Base-by-base conservation (phyloP, 2,113 vertebrate species). In the Zeus faber region DNA sequence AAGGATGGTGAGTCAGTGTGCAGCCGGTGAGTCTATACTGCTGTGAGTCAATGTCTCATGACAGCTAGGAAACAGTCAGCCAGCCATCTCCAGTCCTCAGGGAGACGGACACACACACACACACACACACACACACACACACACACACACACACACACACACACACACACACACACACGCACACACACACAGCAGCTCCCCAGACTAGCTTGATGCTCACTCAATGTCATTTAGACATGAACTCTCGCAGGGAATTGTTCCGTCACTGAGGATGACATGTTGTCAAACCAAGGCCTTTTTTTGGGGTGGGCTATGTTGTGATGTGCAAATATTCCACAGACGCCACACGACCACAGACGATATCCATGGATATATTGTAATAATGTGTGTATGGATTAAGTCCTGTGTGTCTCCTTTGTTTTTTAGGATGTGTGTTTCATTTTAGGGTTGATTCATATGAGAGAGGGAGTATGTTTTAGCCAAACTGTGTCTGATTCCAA, bases 181-280 rank as follows among this genome's bases (percentile, higher is more conserved):
- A 17, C 39, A 41, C n/a, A 17, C 39, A 41, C n/a, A 41, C 39
- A 41, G 2, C 11, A n/a, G 10, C 10, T 16, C 1, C 37, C 0
- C 51, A 67, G 45, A 65, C 61, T 43, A 54, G 51, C 54, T 62
- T 60, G 76, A 79, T 76, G 70, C 72, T 81, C 65, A 45, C 76
- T 76, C 82, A 80, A 72, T 84, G 82, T 84, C 79, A 84, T 67
- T 76, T 57, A 80, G 79, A 84, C 79, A 82, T 78, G 76, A 78
- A 56, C 67, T 78, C 82, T 76, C 79, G 16, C 23, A 53, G 79
- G 74, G 65, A 75, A 54, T 11, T 11, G 51, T 63, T 68, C 67
- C 65, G 74, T 80, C 74, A 65, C 74, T 37, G 54, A 68, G 49
- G 67, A 79, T 13, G 23, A 65, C 25, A 61, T 66, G 76, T 69